Percentiles rank a stretch among this genome's conserved stretches.
These are phyloP conservation scores for Sweltsa coloradensis DNA, from an alignment of 1,140 invertebrate species.

Conservation along the genomic window DNA sequence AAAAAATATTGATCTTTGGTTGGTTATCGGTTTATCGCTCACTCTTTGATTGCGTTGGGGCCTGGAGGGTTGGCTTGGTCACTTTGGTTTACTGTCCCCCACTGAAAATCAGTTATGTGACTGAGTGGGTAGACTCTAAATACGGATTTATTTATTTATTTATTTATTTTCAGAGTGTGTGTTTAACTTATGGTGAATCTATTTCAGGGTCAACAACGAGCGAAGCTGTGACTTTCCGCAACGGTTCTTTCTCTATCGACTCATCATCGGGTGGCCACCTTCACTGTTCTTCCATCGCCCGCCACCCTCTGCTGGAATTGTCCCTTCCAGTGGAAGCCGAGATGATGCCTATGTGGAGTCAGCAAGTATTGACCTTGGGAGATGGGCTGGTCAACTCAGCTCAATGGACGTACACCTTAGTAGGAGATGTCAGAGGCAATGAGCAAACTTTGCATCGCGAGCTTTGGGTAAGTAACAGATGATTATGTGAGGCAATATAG, in stretches of 20 bases:
- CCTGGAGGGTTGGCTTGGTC: too few relatives aligned
- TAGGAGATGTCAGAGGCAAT: constrained; percentile 68
- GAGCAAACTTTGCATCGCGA: constrained; percentile 71
- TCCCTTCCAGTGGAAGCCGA: constrained; percentile 82
- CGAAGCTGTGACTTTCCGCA: constrained; percentile 58
- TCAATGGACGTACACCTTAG: constrained; percentile 65
- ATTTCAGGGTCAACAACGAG: constrained; percentile 45
- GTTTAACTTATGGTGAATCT: neutral
- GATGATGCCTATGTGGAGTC: constrained; percentile 79
- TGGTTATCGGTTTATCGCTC: too few relatives aligned
- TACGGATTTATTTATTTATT: constrained; percentile 1
- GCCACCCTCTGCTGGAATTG: constrained; percentile 76
- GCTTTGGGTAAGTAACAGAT: constrained; percentile 43
- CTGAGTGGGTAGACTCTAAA: neutral
- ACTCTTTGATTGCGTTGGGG: too few relatives aligned
- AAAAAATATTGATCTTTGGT: too few relatives aligned
- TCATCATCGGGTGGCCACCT: constrained; percentile 56
- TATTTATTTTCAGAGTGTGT: neutral
- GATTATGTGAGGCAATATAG: too few relatives aligned
- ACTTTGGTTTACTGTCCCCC: too few relatives aligned
- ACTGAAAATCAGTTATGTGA: too few relatives aligned
- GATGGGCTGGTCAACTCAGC: constrained; percentile 60
- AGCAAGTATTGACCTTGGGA: constrained; percentile 62
- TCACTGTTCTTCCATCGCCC: constrained; percentile 59
- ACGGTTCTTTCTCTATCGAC: constrained; percentile 59